Evolutionary conservation across 2,888 invertebrate genomes (phyloP).

Genomic region (Lepidochitona cinerea): DNA sequence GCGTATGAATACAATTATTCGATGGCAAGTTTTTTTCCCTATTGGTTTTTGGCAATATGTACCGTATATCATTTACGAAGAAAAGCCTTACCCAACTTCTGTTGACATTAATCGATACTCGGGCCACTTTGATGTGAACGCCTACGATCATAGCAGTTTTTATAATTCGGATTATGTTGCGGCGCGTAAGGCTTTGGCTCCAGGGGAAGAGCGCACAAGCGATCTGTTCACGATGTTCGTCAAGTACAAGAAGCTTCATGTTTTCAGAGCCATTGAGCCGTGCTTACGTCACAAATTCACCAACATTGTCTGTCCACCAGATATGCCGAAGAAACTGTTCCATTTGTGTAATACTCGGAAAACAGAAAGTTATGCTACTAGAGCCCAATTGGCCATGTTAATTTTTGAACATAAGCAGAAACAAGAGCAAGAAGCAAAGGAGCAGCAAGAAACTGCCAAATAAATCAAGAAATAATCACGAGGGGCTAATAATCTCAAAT

Average conservation of each 20-base stretch:
- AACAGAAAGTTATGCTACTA: constrained; percentile 58
- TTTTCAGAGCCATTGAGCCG: constrained; percentile 86
- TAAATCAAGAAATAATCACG: neutral
- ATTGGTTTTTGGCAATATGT: constrained; percentile 91
- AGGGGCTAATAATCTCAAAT: no score
- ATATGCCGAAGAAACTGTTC: constrained; percentile 38
- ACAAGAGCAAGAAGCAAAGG: neutral
- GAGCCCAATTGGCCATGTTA: constrained; percentile 64
- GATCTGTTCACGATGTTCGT: constrained; percentile 81
- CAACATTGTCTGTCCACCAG: constrained; percentile 55
- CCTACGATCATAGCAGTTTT: constrained; percentile 83
- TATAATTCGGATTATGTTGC: constrained; percentile 83
- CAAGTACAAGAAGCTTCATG: constrained; percentile 78
- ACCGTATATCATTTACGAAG: constrained; percentile 74
- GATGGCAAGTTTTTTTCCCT: constrained; percentile 92
- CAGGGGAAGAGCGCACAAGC: constrained; percentile 31
- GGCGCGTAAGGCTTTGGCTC: constrained; percentile 76
- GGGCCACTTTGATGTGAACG: constrained; percentile 85
- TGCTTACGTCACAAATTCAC: constrained; percentile 77
- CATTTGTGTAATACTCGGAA: constrained; percentile 54
- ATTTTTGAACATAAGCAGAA: constrained; percentile 61
- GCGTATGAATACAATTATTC: constrained; percentile 93
- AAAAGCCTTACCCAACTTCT: constrained; percentile 57
- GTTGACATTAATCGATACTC: constrained; percentile 68
- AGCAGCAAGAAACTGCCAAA: neutral